Percentiles rank a stretch among this genome's conserved stretches.
phyloP scores from a whole-genome alignment of 2,888 invertebrate species.

The Ditula angustiorana region DNA sequence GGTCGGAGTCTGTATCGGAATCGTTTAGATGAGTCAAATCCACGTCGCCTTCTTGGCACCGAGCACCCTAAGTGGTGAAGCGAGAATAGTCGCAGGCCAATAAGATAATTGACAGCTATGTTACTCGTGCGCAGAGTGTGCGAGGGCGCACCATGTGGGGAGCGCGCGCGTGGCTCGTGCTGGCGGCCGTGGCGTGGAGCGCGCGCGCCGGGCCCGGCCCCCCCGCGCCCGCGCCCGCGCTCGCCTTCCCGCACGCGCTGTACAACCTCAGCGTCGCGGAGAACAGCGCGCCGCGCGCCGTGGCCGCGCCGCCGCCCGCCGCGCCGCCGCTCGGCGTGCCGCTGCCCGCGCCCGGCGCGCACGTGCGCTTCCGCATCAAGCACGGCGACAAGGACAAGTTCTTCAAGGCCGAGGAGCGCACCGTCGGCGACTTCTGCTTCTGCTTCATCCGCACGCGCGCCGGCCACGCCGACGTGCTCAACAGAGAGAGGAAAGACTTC shows the following conservation, averaged over 20 bases:
- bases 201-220: constrained; percentile 65
- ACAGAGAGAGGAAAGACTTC: constrained; percentile 95
- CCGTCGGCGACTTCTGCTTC: constrained; percentile 98
- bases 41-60: background rate
- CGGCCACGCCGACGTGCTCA: constrained; percentile 94
- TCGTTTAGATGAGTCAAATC: background rate
- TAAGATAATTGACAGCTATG: background rate
- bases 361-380: constrained; percentile 93
- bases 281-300: constrained; percentile 96
- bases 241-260: constrained; percentile 89
- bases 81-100: background rate
- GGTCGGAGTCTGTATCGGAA: background rate
- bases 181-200: constrained; percentile 65
- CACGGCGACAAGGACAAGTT: constrained; percentile 95
- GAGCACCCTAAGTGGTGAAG: background rate
- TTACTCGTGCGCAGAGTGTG: constrained; percentile 39
- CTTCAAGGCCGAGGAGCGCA: constrained; percentile 95
- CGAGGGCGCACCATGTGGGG: constrained; percentile 45
- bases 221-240: constrained; percentile 48
- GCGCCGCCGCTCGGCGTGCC: constrained; percentile 93
- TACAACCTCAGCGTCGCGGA: constrained; percentile 97
- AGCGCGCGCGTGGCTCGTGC: constrained; percentile 64
- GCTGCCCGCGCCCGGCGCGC: constrained; percentile 67
- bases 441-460: constrained; percentile 95
- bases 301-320: constrained; percentile 88